A percentile compares a stretch with the other conserved stretches of the same genome.
Evolutionary conservation across 2,888 invertebrate genomes (phyloP).

Genomic region (Empis stercorea): DNA sequence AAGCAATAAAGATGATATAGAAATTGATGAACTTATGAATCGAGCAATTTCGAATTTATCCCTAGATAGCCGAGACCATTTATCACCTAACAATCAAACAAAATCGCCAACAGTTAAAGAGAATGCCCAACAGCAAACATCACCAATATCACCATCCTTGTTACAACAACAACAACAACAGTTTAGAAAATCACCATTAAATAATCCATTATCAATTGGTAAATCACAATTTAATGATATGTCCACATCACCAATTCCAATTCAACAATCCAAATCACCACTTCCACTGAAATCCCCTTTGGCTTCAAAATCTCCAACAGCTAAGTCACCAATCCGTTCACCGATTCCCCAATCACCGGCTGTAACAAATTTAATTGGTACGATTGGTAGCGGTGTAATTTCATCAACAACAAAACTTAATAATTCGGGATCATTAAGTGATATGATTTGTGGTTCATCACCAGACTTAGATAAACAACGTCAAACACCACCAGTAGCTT

Average conservation of each 20-base stretch:
- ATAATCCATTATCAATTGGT: conserved; percentile 9
- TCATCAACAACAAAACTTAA: conserved; percentile 26
- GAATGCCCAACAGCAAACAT: conserved; percentile 2
- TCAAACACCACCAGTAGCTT: conserved; percentile 7
- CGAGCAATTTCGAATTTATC: conserved; percentile 36
- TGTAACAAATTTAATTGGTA: conserved; percentile 36
- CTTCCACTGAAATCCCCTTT: conserved; percentile 19
- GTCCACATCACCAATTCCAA: conserved; percentile 34
- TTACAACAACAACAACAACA: conserved; percentile 12
- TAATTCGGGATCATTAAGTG: conserved; percentile 49
- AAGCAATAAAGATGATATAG: conserved; percentile 32
- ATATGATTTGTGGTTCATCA: conserved; percentile 49
- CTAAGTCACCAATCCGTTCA: conserved; percentile 25
- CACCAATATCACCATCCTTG: not conserved
- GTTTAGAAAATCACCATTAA: conserved; percentile 8
- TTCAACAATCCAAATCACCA: conserved; percentile 21
- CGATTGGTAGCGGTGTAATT: not conserved
- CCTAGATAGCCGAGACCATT: conserved; percentile 32
- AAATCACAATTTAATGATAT: conserved; percentile 34
- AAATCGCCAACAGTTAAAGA: conserved; percentile 16
- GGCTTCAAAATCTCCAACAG: conserved; percentile 13
- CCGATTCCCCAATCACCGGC: conserved; percentile 37
- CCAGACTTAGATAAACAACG: conserved; percentile 41
- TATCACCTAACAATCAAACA: conserved; percentile 23
- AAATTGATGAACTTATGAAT: conserved; percentile 36